These are phyloP conservation scores for Dascyllus trimaculatus DNA, from an alignment of 2,113 vertebrate genomes.

Conservation along the genomic window DNA sequence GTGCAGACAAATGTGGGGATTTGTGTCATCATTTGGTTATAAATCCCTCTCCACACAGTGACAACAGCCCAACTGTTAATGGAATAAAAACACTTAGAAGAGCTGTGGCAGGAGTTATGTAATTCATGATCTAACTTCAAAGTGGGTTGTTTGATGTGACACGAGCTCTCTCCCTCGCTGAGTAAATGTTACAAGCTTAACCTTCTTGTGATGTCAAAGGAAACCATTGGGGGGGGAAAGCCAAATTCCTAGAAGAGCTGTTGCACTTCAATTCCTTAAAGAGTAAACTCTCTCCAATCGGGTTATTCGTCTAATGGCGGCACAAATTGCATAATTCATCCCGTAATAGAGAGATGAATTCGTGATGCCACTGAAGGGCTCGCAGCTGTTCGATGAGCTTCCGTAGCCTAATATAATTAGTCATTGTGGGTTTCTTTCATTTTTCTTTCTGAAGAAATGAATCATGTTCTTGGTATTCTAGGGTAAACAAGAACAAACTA, in stretches of 20 bases:
- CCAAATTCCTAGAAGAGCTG: background rate
- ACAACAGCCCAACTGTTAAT: constrained; percentile 26
- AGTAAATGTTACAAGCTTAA: constrained; percentile 23
- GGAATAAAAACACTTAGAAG: constrained; percentile 43
- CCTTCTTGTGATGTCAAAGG: background rate
- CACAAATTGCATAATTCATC: constrained; percentile 2
- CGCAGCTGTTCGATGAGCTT: background rate
- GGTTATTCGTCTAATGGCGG: background rate
- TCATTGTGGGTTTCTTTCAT: background rate
- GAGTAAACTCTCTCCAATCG: background rate
- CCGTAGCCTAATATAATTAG: background rate
- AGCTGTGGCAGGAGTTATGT: constrained; percentile 23
- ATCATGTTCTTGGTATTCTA: background rate
- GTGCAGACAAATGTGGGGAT: constrained; percentile 29
- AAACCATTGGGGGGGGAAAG: constrained; percentile 15
- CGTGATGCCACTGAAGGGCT: background rate
- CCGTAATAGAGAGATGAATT: background rate
- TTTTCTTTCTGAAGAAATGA: background rate
- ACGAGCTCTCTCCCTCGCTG: constrained; percentile 3
- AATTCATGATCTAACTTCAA: constrained; percentile 50
- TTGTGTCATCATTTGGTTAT: constrained; percentile 43
- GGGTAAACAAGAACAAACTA: background rate
- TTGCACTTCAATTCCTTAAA: background rate
- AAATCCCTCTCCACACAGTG: constrained; percentile 40
- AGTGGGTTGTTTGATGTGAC: constrained; percentile 28